Evolutionary conservation across 1,140 invertebrate genomes (phyloP), one percentile per base, ranked within the genome.

Genomic region (Penaeus vannamei): DNA sequence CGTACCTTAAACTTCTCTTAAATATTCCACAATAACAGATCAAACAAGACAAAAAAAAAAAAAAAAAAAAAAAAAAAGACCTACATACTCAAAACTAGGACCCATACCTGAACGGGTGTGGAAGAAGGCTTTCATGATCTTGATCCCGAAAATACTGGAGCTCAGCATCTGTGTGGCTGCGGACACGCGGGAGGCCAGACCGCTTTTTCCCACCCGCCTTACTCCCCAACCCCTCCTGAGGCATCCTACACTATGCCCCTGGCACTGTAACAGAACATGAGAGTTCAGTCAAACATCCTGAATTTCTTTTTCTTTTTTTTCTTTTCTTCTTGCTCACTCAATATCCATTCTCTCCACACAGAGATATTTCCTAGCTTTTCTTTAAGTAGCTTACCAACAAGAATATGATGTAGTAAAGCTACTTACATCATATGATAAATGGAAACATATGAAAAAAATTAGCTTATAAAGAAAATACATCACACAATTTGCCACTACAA

Each of bases 111-210:
- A 85, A 83, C 20, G 66, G 69, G 20, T 82, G 53, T 12, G 87
- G 87, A 29, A 86, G 85, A 53, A 89, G 26, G 59, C 59, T 83
- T 26, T 89, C 87, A 22, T 89, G 82, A 76, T 89, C 87, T 66
- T 89, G 87, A 19, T 89, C 87, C 22, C 87, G 82, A 76, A 84
- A 89, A 32, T 89, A 89, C 87, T 89, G 87, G 23, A 89, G 82
- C 72, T 89, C 87, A 22, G 87, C 87, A 64, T 89, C 87, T n/a
- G 87, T 89, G 83, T 89, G 87, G 60, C 87, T 89, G 8, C 87
- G 81, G 60, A 89, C 87, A 19, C 87, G 81, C 22, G 87, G 87
- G 14, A 89, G 82, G 32, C 87, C 87, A 20, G 87, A 64, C 36
- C 87, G 59, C 64, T 89, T 89, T 60, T 89, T 89, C 82, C 87